Conservation (phyloP, 2,888 invertebrate species). For the Cephus nigrinus region DNA sequence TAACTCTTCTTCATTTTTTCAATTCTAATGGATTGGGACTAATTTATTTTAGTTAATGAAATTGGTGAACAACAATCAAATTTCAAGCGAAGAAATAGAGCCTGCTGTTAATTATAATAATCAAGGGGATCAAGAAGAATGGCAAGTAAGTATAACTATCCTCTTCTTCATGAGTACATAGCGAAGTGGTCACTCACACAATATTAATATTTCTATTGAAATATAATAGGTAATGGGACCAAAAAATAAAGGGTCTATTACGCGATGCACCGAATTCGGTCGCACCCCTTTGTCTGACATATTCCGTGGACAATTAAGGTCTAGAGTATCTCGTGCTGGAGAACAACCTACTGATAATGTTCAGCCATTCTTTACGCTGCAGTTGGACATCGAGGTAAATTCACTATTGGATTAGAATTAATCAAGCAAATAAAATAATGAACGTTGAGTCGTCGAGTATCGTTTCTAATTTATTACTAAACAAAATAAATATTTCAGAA, state of each 20-base stretch:
- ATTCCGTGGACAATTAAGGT: conserved; percentile 91
- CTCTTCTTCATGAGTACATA: not conserved
- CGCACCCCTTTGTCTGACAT: conserved; percentile 92
- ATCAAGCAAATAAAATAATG: not conserved
- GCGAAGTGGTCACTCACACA: not conserved
- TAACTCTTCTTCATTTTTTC: conserved; percentile 5
- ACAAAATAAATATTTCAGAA: conserved; percentile 70
- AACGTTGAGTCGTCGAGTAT: not conserved
- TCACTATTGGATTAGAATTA: not conserved
- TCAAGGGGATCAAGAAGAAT: conserved; percentile 73
- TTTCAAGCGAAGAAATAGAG: conserved; percentile 37
- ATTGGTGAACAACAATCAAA: conserved; percentile 61
- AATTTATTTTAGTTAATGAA: conserved; percentile 68
- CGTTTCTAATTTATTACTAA: not conserved
- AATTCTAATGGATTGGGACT: conserved; percentile 18
- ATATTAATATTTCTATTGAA: conserved; percentile 14
- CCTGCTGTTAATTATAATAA: conserved; percentile 65
- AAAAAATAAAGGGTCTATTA: conserved; percentile 88
- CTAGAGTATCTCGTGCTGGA: conserved; percentile 80
- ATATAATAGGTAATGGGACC: conserved; percentile 80
- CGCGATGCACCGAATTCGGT: conserved; percentile 83
- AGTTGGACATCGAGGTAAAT: conserved; percentile 90
- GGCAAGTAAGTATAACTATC: conserved; percentile 70
- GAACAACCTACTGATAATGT: conserved; percentile 89
- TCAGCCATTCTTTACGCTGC: conserved; percentile 95